Base-by-base conservation (phyloP, 2,888 invertebrate genomes). In the Melinaea marsaeus region DNA sequence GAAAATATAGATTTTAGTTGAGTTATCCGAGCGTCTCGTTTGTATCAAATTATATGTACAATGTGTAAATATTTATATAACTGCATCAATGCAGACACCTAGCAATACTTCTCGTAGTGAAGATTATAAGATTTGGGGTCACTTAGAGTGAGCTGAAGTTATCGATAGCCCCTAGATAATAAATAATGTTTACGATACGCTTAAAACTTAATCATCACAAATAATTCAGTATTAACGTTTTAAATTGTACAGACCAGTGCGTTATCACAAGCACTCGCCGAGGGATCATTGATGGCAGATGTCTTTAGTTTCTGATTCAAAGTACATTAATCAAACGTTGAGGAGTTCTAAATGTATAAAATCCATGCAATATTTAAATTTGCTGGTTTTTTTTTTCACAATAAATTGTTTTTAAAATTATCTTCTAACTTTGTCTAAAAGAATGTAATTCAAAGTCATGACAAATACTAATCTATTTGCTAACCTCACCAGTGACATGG, bases 1-100 rank as follows among this genome's bases (percentile, higher is more conserved):
- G 75, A 73, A 71, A 13, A 68, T 73, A 66, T 73, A 74, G 64
- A 66, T 73, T 75, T 78, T 76, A 71, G 72, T 79, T 77, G 70
- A 67, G 66, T 70, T 63, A 62, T 75, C 63, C 74, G n/a, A 13
- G 13, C 35, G 6, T 9, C 22, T 64, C 55, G 48, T 51, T 42
- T 63, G n/a, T 45, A 64, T 32, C 51, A 35, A 47, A 33, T 35
- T 54, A 11, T 63, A 57, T 60, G 60, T 63, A 54, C 32, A 35
- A 45, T 13, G 5, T 64, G 58, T 64, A 58, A 48, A 61, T 64
- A 61, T 46, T 58, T 48, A 55, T 58, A 34, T 7, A 13, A 35
- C 42, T 60, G 60, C 13, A 42, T 37, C 42, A 13, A 37, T 33
- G 59, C 42, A 54, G 42, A 32, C 32, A 22, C 58, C 60, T 61